Conservation (phyloP, 2,888 invertebrate genomes). For the Heteromyza rotundicornis region DNA sequence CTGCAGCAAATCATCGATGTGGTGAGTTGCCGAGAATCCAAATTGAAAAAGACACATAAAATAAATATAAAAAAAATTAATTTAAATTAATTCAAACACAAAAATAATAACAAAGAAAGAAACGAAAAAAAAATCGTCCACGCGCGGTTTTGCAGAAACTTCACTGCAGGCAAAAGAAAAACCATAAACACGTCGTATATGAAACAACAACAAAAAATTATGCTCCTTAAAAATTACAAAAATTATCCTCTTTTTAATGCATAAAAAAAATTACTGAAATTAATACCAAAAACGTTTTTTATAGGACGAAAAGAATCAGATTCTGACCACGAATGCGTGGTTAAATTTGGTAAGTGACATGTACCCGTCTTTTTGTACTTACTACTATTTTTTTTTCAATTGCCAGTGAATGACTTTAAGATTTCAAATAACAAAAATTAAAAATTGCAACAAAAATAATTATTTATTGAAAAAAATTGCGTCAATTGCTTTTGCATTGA, state of each 20-base stretch:
- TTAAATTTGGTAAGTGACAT: conserved; percentile 93
- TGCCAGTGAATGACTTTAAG: too few relatives aligned
- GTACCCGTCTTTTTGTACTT: conserved; percentile 57
- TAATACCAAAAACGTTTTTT: conserved; percentile 64
- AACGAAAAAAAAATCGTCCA: conserved; percentile 19
- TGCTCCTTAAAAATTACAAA: conserved; percentile 21
- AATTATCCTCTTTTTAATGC: conserved; percentile 27
- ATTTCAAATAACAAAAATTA: background rate
- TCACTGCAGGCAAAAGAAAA: conserved; percentile 23
- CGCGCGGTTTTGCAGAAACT: conserved; percentile 16
- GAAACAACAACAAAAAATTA: conserved; percentile 18
- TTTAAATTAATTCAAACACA: conserved; percentile 15
- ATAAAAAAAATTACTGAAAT: conserved; percentile 30
- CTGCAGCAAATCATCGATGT: conserved; percentile 94
- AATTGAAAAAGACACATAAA: conserved; percentile 9
- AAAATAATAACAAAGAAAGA: conserved; percentile 15
- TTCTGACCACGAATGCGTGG: conserved; percentile 98
- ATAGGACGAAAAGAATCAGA: conserved; percentile 99
- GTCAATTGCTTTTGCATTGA: background rate
- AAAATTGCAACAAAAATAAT: conserved; percentile 12
- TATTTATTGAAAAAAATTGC: conserved; percentile 6
- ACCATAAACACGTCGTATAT: conserved; percentile 24
- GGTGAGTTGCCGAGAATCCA: conserved; percentile 69
- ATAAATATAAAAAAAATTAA: conserved; percentile 10
- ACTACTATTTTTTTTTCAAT: too few relatives aligned